Evolutionary conservation across 2,113 vertebrate species (phyloP), one percentile per base, ranked within the genome.

Genomic region (Plecotus auritus): DNA sequence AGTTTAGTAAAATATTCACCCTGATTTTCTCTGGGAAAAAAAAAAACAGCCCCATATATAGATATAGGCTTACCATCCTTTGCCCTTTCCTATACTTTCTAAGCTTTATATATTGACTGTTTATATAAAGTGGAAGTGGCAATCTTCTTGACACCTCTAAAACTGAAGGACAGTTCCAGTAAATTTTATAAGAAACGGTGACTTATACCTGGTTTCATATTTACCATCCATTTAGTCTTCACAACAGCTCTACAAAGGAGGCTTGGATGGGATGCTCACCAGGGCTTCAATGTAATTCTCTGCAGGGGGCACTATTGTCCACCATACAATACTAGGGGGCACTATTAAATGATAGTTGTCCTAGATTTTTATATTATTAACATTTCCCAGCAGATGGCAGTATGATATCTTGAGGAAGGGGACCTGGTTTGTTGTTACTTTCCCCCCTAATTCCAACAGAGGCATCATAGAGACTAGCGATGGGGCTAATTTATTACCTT

Each of bases 331-430:
- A 10, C 17, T 32, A 14, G 42, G 30, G 83, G 30, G 17, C 6
- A 47, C 28, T 74, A 30, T 28, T 80, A 77, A 86, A 91, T 37
- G n/a, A 35, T 2, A 82, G 51, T 83, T 13, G 26, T 45, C 12
- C 2, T 13, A 84, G 37, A 32, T 85, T 80, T 84, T 83, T 45
- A 42, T 37, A 40, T 74, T 88, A 59, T 42, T 42, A 91, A 13
- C 32, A 32, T 40, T 87, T 73, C 32, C 93, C 93, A 95, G 94
- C 32, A 95, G 90, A 80, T 92, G 81, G 85, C 94, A 76, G 88
- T 87, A 40, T 61, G 8, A 14, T 12, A 35, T 18, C 49, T 67
- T 45, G 22, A 90, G 37, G 51, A 85, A 92, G 23, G 47, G 61
- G 30, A 76, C 17, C 9, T 69, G 5, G 0, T 49, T 32, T 23